These are phyloP conservation scores for Typhlichthys eigenmanni DNA, from an alignment of 2,797 vertebrate genomes.

Conservation along the genomic window DNA sequence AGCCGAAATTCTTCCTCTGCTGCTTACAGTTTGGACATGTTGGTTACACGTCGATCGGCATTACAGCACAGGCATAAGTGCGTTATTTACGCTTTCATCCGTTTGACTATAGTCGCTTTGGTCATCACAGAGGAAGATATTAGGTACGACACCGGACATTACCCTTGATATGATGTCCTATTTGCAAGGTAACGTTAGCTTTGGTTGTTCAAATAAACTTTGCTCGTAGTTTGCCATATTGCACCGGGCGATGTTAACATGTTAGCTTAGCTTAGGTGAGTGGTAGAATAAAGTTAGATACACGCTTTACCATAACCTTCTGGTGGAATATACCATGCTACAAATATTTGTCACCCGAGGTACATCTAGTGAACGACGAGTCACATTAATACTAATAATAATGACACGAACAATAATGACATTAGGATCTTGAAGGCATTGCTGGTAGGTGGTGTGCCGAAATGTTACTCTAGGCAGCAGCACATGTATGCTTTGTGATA, in stretches of 20 bases:
- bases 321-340: constrained; percentile 48
- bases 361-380: not conserved
- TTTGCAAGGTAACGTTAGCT: constrained; percentile 12
- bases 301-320: not conserved
- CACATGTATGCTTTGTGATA: too few relatives aligned
- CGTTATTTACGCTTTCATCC: too few relatives aligned
- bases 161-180: constrained; percentile 4
- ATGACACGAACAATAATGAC: too few relatives aligned
- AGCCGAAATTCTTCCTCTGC: too few relatives aligned
- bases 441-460: not conserved
- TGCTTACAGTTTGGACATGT: too few relatives aligned
- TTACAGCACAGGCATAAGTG: too few relatives aligned
- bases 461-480: too few relatives aligned
- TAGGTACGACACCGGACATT: constrained; percentile 32
- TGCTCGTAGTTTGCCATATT: constrained; percentile 25
- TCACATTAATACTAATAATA: not conserved
- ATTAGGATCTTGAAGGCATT: not conserved
- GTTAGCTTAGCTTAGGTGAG: constrained; percentile 26
- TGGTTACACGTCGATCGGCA: too few relatives aligned
- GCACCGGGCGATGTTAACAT: constrained; percentile 1
- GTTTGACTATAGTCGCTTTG: too few relatives aligned
- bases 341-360: constrained; percentile 31
- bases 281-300: not conserved
- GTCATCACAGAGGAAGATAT: too few relatives aligned
- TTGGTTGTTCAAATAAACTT: constrained; percentile 19